Evolutionary conservation across 2,888 invertebrate species (phyloP).

Genomic region (Sicus ferrugineus): DNA sequence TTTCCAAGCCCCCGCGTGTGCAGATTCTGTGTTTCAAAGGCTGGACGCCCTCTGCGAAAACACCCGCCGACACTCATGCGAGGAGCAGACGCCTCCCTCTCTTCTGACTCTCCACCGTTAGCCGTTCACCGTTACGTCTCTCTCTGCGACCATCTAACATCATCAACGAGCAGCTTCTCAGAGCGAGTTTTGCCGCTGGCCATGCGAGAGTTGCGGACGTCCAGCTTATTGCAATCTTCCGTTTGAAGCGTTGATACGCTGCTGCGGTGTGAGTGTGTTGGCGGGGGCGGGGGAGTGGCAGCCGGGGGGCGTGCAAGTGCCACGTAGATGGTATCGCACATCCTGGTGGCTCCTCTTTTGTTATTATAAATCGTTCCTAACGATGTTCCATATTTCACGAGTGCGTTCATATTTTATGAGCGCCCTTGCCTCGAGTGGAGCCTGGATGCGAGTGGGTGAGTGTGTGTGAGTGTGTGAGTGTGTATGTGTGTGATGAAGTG

Average conservation of each 20-base stretch:
- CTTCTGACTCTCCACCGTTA: too few species aligned
- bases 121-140: too few species aligned
- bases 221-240: slow-evolving; percentile 50
- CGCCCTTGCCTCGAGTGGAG: background rate
- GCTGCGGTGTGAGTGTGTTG: too few species aligned
- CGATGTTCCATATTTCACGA: slow-evolving; percentile 64
- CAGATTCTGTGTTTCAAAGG: too few species aligned
- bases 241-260: slow-evolving; percentile 9
- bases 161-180: too few species aligned
- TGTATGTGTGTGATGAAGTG: slow-evolving; percentile 10
- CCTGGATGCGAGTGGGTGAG: background rate
- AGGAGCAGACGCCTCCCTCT: too few species aligned
- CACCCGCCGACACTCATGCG: too few species aligned
- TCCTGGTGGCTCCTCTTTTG: slow-evolving; percentile 43
- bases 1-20: too few species aligned
- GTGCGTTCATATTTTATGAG: slow-evolving; percentile 58
- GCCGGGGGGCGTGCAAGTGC: background rate
- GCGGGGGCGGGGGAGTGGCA: background rate
- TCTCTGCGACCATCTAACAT: too few species aligned
- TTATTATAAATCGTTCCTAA: slow-evolving; percentile 65
- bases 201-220: slow-evolving; percentile 30
- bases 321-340: slow-evolving; percentile 7
- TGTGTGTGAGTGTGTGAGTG: background rate
- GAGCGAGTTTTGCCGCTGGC: background rate
- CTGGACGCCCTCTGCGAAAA: too few species aligned